Conservation (phyloP, 2,113 vertebrate species). For the Falco punctatus region DNA sequence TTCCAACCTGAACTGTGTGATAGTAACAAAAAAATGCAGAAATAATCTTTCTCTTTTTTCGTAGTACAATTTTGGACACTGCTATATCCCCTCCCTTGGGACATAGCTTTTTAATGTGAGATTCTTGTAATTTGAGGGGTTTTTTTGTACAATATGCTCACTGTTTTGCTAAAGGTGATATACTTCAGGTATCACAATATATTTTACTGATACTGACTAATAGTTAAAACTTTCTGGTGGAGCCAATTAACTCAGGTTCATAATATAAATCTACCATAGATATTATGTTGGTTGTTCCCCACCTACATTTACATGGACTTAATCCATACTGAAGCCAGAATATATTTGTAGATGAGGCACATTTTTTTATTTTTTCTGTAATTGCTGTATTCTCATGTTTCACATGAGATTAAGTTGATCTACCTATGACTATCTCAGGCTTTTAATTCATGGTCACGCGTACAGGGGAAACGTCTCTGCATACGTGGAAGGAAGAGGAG, state of each 20-base stretch:
- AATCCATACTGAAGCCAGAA: not conserved
- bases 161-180: not conserved
- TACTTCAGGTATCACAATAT: not conserved
- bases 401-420: not conserved
- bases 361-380: not conserved
- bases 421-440: not conserved
- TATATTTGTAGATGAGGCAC: not conserved
- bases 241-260: not conserved
- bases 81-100: not conserved
- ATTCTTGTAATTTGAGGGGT: not conserved
- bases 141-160: not conserved
- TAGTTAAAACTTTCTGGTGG: not conserved
- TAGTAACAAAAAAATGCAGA: not conserved
- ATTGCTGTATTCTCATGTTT: not conserved
- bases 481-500: not conserved
- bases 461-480: not conserved
- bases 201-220: not conserved
- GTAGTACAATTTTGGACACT: not conserved
- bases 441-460: not conserved
- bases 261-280: not conserved
- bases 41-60: not conserved
- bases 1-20: not conserved
- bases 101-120: not conserved
- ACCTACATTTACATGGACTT: not conserved
- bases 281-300: not conserved